Conservation (phyloP, 2,888 invertebrate genomes). For the Agriopis aurantiaria region DNA sequence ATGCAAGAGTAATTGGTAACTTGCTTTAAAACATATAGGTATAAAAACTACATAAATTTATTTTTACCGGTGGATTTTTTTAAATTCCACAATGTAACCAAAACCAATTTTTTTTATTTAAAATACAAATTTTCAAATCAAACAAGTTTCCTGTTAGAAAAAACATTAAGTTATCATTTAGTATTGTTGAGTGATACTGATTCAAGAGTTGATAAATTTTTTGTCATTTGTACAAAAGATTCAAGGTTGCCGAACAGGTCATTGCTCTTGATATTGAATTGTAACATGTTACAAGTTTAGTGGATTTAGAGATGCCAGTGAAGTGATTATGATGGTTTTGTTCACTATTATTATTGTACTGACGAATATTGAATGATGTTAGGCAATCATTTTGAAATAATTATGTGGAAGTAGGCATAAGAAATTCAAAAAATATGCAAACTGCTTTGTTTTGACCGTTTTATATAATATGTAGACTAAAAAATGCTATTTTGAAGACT, state of each 20-base stretch:
- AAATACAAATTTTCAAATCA: slow-evolving; percentile 1
- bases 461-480: not conserved
- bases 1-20: too few relatives aligned
- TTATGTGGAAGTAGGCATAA: not conserved
- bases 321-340: slow-evolving; percentile 1
- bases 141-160: slow-evolving; percentile 20
- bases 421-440: not conserved
- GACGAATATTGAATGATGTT: not conserved
- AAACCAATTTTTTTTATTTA: not conserved
- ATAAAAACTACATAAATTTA: too few relatives aligned
- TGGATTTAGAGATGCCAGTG: slow-evolving; percentile 21
- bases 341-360: slow-evolving; percentile 6
- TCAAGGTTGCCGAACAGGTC: slow-evolving; percentile 45
- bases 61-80: too few relatives aligned
- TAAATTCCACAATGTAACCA: not conserved
- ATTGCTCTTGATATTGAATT: slow-evolving; percentile 53
- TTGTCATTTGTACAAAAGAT: slow-evolving; percentile 36
- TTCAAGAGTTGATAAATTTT: slow-evolving; percentile 25
- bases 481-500: not conserved
- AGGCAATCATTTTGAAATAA: slow-evolving; percentile 3
- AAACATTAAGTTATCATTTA: slow-evolving; percentile 51
- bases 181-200: slow-evolving; percentile 44
- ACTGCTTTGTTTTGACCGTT: slow-evolving; percentile 6
- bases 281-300: slow-evolving; percentile 36
- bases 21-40: too few relatives aligned